Evolutionary conservation across 1,140 invertebrate species (phyloP).

Genomic region (Ptiloglossa arizonensis): DNA sequence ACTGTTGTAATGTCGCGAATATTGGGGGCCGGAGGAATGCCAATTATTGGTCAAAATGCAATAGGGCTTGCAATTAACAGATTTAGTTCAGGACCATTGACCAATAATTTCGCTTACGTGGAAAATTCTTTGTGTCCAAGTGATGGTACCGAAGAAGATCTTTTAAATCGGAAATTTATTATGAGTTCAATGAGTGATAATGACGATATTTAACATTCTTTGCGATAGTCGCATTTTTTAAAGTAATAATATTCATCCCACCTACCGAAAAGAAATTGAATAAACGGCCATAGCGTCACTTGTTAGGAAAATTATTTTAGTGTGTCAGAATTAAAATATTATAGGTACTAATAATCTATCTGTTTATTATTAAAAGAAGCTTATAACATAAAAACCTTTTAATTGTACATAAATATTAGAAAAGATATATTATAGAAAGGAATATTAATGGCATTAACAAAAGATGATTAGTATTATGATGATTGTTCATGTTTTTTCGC

Average conservation of each 20-base stretch:
- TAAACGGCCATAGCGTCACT: conserved; percentile 31
- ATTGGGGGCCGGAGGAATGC: conserved; percentile 72
- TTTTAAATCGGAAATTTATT: conserved; percentile 72
- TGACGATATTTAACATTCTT: conserved; percentile 73
- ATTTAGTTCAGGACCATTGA: conserved; percentile 75
- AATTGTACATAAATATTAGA: conserved; percentile 39
- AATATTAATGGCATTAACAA: conserved; percentile 8
- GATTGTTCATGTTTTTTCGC: conserved; percentile 38
- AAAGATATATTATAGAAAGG: conserved; percentile 1
- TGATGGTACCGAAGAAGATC: conserved; percentile 69
- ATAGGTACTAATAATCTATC: conserved; percentile 13
- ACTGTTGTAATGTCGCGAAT: conserved; percentile 62
- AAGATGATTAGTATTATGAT: conserved; percentile 26
- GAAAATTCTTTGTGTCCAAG: conserved; percentile 67
- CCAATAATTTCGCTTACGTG: conserved; percentile 65
- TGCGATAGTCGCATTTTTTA: conserved; percentile 12
- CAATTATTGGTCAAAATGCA: conserved; percentile 76
- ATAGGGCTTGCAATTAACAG: conserved; percentile 77
- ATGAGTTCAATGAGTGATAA: conserved; percentile 73
- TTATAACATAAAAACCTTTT: conserved; percentile 8
- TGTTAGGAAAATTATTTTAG: conserved; percentile 3
- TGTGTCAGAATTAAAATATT: conserved; percentile 30
- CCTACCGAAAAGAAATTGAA: background rate
- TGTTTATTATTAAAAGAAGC: conserved; percentile 1
- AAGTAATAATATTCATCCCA: conserved; percentile 1